A percentile compares a stretch with the other conserved stretches of the same genome.
These are phyloP conservation scores for Strigops habroptila DNA, from an alignment of 2,113 vertebrate species.

Conservation along the genomic window DNA sequence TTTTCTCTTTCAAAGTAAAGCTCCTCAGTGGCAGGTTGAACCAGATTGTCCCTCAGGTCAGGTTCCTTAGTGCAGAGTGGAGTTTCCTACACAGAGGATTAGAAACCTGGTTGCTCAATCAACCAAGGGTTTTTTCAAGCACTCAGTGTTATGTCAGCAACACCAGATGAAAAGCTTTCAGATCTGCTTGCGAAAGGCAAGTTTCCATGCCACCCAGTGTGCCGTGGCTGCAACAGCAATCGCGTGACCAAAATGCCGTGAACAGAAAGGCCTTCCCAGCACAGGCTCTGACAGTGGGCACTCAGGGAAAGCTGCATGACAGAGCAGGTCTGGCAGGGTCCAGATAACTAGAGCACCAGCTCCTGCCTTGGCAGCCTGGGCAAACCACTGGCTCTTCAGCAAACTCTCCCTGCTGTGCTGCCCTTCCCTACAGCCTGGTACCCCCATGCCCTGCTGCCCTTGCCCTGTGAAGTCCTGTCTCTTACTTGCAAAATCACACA, in stretches of 20 bases:
- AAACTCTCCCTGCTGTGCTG: not conserved
- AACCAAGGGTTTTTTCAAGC: not conserved
- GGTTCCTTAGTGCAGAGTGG: not conserved
- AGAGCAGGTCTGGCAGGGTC: not conserved
- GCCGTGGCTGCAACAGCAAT: not conserved
- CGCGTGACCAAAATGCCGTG: fast-evolving
- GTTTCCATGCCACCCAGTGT: fast-evolving
- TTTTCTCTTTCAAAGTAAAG: not conserved
- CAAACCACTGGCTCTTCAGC: not conserved
- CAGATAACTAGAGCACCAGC: not conserved
- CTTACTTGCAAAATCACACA: no score
- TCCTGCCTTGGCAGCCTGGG: not conserved
- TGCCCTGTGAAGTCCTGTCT: not conserved
- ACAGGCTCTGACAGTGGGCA: fast-evolving
- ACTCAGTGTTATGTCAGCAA: not conserved
- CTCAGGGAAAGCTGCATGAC: not conserved
- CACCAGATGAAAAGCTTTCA: not conserved
- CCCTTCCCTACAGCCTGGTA: not conserved
- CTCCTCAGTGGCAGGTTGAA: not conserved
- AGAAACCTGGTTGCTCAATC: not conserved
- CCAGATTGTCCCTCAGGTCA: not conserved
- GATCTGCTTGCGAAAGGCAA: not conserved
- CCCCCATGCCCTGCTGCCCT: not conserved
- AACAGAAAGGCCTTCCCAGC: not conserved
- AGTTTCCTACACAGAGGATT: not conserved